These are phyloP conservation scores for Oreonectes daqikongensis DNA, from an alignment of 2,797 vertebrate genomes.

Conservation along the genomic window DNA sequence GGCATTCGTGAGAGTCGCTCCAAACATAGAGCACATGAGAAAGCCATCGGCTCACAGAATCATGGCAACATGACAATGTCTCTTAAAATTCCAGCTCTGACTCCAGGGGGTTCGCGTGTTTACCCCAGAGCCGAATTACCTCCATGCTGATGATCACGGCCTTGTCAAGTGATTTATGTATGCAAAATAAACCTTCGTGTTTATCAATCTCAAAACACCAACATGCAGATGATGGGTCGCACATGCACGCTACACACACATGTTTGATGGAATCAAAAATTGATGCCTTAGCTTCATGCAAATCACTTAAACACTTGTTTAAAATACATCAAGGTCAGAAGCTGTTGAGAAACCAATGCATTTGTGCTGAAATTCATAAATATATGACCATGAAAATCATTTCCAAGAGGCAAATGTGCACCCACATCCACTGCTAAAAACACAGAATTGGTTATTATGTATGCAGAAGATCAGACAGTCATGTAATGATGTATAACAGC, in stretches of 20 bases:
- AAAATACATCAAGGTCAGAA: not conserved
- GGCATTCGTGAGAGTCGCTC: constrained; percentile 38
- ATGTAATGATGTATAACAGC: constrained; percentile 28
- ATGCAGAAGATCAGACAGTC: constrained; percentile 30
- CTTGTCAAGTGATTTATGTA: not conserved
- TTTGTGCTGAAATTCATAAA: too few relatives aligned
- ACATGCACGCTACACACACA: not conserved
- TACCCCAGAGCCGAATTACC: not conserved
- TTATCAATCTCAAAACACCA: not conserved
- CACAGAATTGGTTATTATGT: not conserved
- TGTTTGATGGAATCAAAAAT: not conserved
- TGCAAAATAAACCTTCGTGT: not conserved
- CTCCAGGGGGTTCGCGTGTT: not conserved
- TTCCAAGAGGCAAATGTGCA: not conserved
- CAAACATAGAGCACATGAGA: constrained; percentile 54
- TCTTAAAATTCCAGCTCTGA: constrained; percentile 13
- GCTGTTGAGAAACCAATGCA: not conserved
- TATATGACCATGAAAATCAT: not conserved
- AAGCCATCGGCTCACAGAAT: constrained; percentile 44
- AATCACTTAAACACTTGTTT: not conserved
- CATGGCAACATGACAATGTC: constrained; percentile 26
- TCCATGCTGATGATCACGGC: not conserved
- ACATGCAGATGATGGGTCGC: not conserved
- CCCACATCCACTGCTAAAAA: constrained; percentile 34
- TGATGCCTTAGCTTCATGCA: not conserved